A percentile compares a stretch with the other conserved stretches of the same genome.
phyloP scores from a whole-genome alignment of 2,888 invertebrate genomes.

The Dryococelus australis region DNA sequence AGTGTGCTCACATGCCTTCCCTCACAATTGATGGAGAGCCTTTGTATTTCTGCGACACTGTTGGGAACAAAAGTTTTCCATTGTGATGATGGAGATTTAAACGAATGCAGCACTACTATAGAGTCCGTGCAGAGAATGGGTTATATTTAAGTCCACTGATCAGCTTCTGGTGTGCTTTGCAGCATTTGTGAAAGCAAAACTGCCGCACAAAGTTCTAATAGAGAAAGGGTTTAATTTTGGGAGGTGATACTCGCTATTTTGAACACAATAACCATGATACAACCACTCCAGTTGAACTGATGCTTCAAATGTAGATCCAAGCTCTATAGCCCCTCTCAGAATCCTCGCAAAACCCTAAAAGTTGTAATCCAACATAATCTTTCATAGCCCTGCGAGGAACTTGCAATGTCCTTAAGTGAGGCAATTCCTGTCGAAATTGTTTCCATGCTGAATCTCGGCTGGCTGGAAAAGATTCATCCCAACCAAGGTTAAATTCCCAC shows the following conservation, averaged over 20 bases:
- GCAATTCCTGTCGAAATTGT: not conserved
- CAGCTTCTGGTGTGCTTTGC: conserved; percentile 30
- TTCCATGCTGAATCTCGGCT: not conserved
- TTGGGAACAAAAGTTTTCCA: conserved; percentile 51
- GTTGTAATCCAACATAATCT: not conserved
- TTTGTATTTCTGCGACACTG: conserved; percentile 48
- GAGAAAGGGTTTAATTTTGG: conserved; percentile 49
- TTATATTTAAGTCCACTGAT: conserved; percentile 35
- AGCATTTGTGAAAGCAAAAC: conserved; percentile 47
- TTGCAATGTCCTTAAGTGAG: conserved; percentile 43
- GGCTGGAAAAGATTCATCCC: conserved; percentile 49
- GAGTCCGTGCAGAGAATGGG: conserved; percentile 50
- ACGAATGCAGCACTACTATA: conserved; percentile 51
- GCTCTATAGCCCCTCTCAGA: not conserved
- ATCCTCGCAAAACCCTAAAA: not conserved
- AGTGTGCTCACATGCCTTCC: conserved; percentile 45
- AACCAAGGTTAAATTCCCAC: conserved; percentile 47
- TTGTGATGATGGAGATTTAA: conserved; percentile 36
- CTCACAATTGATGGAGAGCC: conserved; percentile 31
- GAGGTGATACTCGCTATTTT: conserved; percentile 48
- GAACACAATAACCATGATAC: conserved; percentile 40
- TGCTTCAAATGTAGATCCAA: conserved; percentile 47
- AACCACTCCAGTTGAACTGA: conserved; percentile 42
- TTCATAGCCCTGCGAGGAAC: conserved; percentile 50
- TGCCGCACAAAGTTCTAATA: conserved; percentile 52